These are phyloP conservation scores for Sebastes diploproa DNA, from an alignment of 2,797 vertebrate genomes.

Conservation along the genomic window DNA sequence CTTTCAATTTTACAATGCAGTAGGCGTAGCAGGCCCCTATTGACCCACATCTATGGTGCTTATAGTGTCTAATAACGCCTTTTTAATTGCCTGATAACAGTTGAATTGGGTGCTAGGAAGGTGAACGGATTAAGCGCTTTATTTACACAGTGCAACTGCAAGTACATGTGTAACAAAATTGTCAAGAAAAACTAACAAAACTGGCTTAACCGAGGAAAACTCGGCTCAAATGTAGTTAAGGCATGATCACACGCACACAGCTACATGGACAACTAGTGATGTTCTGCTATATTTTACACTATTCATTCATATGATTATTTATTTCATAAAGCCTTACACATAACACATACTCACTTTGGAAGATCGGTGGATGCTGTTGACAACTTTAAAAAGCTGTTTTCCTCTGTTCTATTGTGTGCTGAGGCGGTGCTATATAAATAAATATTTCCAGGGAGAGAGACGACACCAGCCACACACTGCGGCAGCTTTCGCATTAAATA, in stretches of 20 bases:
- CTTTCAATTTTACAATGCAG: too few species aligned
- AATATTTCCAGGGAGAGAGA: not conserved
- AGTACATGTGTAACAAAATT: rapidly evolving
- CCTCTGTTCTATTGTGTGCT: not conserved
- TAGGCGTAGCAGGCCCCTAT: too few species aligned
- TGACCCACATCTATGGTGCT: too few species aligned
- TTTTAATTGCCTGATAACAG: rapidly evolving
- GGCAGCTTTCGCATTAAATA: not conserved
- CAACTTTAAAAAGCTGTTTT: not conserved
- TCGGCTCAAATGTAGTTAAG: too few species aligned
- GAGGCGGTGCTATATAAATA: not conserved
- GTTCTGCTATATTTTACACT: not conserved
- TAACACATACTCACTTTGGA: not conserved
- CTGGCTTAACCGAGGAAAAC: too few species aligned
- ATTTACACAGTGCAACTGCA: too few species aligned
- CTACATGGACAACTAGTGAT: too few species aligned
- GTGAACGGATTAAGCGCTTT: too few species aligned
- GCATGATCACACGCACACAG: too few species aligned
- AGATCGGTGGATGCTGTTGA: not conserved
- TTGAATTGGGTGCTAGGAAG: rapidly evolving
- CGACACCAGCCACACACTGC: not conserved
- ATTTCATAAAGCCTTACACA: not conserved
- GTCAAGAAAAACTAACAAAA: too few species aligned
- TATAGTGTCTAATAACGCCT: rapidly evolving
- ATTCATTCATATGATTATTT: not conserved